Percentiles rank a stretch among this genome's conserved stretches.
Conservation (phyloP, 2,113 vertebrate genomes). For the Festucalex cinctus region DNA sequence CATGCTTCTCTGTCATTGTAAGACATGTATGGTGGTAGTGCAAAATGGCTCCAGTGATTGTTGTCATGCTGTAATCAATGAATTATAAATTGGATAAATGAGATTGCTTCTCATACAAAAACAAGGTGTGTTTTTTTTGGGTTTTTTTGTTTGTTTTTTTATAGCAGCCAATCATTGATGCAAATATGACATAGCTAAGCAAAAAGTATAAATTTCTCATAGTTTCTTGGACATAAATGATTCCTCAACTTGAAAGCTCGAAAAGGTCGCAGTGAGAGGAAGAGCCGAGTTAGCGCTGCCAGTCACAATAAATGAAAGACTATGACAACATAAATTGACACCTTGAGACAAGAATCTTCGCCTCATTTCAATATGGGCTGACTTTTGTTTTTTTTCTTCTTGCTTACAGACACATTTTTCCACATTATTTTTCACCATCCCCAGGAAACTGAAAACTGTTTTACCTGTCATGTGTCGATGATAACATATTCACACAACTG, state of each 20-base stretch:
- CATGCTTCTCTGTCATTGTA: slow-evolving; percentile 12
- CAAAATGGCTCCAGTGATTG: slow-evolving; percentile 33
- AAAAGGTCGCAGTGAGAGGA: slow-evolving; percentile 4
- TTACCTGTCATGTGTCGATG: not conserved
- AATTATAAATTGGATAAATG: slow-evolving; percentile 46
- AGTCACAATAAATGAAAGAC: slow-evolving; percentile 7
- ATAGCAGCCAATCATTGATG: slow-evolving; percentile 16
- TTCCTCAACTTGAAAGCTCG: not conserved
- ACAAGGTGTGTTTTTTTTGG: too few species aligned
- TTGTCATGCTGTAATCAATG: slow-evolving; percentile 34
- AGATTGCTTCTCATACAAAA: slow-evolving; percentile 27
- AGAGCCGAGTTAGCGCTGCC: slow-evolving; percentile 1
- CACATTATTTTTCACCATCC: not conserved
- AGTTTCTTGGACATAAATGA: slow-evolving; percentile 27
- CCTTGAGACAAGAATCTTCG: not conserved
- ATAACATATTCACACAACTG: not conserved
- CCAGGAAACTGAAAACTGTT: not conserved
- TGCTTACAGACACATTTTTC: not conserved
- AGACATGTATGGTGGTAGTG: not conserved
- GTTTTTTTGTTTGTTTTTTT: too few species aligned
- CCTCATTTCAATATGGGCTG: not conserved
- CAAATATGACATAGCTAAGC: not conserved
- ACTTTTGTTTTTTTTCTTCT: not conserved
- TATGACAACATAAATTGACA: not conserved
- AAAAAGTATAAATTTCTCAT: slow-evolving; percentile 15